Base-by-base conservation (phyloP, 2,113 vertebrate genomes). In the Festucalex cinctus region DNA sequence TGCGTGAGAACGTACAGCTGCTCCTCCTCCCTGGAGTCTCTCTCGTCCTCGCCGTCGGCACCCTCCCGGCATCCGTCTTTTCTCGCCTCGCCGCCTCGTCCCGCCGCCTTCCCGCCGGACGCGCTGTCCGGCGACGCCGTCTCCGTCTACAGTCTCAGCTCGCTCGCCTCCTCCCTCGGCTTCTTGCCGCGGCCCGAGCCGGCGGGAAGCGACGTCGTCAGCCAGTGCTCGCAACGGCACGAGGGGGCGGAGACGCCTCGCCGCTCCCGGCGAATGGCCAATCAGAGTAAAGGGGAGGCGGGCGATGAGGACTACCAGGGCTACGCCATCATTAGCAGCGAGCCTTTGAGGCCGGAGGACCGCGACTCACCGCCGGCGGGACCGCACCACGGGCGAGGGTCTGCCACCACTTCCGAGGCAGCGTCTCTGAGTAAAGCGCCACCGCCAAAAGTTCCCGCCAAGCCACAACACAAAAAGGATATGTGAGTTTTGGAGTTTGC, bases 71-170 rank as follows among this genome's bases (percentile, higher is more conserved):
- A 93, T 0, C 86, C 94, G 61, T 95, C 94, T 68, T 91, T 96
- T 1, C 89, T 94, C 2, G 75, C 89, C 64, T 90, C 95, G 78
- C 84, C 85, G 0, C 92, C 92, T 17, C 94, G 94, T 64, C 94
- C 94, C 1, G 91, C 93, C 2, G 91, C 93, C 0, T 58, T 74
- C 0, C 94, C 94, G 14, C 93, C 93, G 0, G 95, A 98, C 83
- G 93, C 89, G 84, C 82, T 95, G 26, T 94, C 94, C 43, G 95
- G 94, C 0, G 96, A 98, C 6, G 95, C 95, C 89, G 95, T 98
- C 85, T 98, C 96, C 0, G 94, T 98, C 53, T 98, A 98, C 87
- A 98, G 96, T 78, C 92, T 98, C 78, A 98, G 95, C 89, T 98
- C 96, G 61, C 94, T 98, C 3, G 93, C 96, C 58, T 98, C 96